Percentiles rank a stretch among this genome's conserved stretches.
Conservation (phyloP, 2,888 invertebrate genomes). For the Amphipoea lucens region DNA sequence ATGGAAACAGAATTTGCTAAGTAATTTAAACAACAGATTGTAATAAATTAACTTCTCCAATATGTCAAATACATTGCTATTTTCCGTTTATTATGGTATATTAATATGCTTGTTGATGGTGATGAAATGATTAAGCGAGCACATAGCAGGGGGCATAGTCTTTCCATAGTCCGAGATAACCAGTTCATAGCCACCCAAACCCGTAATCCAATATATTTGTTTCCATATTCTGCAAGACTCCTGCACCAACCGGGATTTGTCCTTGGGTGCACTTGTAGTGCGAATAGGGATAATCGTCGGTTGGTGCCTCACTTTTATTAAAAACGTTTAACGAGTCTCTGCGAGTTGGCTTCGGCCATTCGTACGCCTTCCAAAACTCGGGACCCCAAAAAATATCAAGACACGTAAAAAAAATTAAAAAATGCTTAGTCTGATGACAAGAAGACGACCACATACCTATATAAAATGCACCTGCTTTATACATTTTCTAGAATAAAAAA, state of each 20-base stretch:
- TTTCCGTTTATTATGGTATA: neutral
- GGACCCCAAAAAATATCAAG: neutral
- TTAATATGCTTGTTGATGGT: neutral
- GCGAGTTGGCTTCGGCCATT: neutral
- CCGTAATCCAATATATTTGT: no score
- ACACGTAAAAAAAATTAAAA: neutral
- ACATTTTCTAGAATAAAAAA: neutral
- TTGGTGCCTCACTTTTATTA: neutral
- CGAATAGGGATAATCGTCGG: neutral
- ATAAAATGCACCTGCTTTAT: neutral
- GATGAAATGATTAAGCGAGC: no score
- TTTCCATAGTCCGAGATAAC: no score
- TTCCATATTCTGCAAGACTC: no score
- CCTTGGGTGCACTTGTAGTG: neutral
- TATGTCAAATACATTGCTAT: neutral
- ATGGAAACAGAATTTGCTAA: neutral
- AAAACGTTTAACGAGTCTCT: neutral
- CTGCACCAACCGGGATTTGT: no score
- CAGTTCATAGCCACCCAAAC: no score
- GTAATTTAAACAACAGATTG: neutral
- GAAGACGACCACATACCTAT: neutral
- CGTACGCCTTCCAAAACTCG: neutral
- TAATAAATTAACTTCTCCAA: neutral
- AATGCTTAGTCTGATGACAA: neutral
- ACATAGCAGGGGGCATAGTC: no score